Percentiles rank a stretch among this genome's conserved stretches.
These are phyloP conservation scores for Ornithoptera priamus DNA, from an alignment of 2,888 invertebrate genomes.

Conservation along the genomic window DNA sequence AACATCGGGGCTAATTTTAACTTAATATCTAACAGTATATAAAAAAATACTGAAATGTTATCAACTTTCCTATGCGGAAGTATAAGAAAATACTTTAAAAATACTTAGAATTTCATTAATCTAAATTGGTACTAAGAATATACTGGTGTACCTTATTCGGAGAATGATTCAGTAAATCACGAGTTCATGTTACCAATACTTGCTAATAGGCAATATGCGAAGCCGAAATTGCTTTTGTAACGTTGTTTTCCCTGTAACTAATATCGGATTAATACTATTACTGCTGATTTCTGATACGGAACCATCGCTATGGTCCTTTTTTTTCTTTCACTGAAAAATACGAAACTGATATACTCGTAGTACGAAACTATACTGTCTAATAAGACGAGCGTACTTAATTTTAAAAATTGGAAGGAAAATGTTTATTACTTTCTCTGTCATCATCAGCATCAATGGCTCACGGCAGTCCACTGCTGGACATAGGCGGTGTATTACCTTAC, in stretches of 20 bases:
- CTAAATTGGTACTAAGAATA: neutral
- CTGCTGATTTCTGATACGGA: slow-evolving; percentile 47
- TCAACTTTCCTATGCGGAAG: too few species aligned
- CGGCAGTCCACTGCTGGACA: too few species aligned
- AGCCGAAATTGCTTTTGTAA: slow-evolving; percentile 77
- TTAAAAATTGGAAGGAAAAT: too few species aligned
- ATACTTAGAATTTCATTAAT: neutral
- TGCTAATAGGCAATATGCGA: slow-evolving; percentile 78
- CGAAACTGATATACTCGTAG: neutral
- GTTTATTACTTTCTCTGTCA: too few species aligned
- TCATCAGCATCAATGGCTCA: too few species aligned
- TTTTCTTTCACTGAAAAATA: slow-evolving; percentile 1
- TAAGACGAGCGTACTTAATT: too few species aligned
- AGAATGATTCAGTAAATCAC: slow-evolving; percentile 22
- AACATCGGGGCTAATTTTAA: too few species aligned
- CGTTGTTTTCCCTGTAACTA: slow-evolving; percentile 72
- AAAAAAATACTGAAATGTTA: too few species aligned
- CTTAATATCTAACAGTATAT: too few species aligned
- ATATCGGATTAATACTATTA: slow-evolving; percentile 70
- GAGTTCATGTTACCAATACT: slow-evolving; percentile 39
- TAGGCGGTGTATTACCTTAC: too few species aligned
- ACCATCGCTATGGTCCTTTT: slow-evolving; percentile 44
- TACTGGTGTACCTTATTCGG: neutral
- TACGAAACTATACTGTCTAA: neutral
- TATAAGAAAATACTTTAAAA: too few species aligned